Base-by-base conservation (phyloP, 35 echinoderm and acorn worm genomes). In the Strongylocentrotus purpuratus region DNA sequence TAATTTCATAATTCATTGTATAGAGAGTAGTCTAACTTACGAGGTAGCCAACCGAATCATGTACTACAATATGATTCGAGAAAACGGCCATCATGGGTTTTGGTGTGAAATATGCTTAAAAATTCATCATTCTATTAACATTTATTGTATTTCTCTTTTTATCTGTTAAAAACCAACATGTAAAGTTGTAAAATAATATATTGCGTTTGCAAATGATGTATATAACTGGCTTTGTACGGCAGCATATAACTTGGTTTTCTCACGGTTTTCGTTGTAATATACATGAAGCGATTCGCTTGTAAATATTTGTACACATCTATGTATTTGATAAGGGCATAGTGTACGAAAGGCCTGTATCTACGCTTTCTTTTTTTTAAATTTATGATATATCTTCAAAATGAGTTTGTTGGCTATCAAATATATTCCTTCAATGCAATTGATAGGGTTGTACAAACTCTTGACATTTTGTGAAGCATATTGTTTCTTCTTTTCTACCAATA, bases 111-210 rank as follows among this genome's bases (percentile, higher is more conserved):
- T 20, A 20, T 65, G 60, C 17, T 4, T 17, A 20, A 4, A 65
- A 4, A 20, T 18, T 0, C 4, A 65, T 65, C 2, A 2, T 20
- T 65, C 60, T 65, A 20, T 65, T 65, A 18, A 70, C 25, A 70
- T 70, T 22, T 6, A 70, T 22, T 70, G 61, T 28, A 70, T 25
- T 70, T 22, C 61, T 4, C 61, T 22, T n/a, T n/a, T n/a, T n/a
- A 4, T 18, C 22, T 65, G 60, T 65, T 70, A 13, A 18, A 70
- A 22, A 78, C 65, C 2, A n/a, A 78, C 20, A n/a, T 78, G 22
- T 78, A 78, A 78, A 78, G 65, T 28, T 78, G 65, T 78, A 78
- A 78, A 78, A n/a, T 78, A 78, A n/a, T 78, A 78, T 78, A 78
- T 78, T 78, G 65, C 65, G 20, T 78, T 78, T 78, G 65, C 65